These are phyloP conservation scores for Catharus fuscescens DNA, from an alignment of 2,113 vertebrate genomes.

Conservation along the genomic window DNA sequence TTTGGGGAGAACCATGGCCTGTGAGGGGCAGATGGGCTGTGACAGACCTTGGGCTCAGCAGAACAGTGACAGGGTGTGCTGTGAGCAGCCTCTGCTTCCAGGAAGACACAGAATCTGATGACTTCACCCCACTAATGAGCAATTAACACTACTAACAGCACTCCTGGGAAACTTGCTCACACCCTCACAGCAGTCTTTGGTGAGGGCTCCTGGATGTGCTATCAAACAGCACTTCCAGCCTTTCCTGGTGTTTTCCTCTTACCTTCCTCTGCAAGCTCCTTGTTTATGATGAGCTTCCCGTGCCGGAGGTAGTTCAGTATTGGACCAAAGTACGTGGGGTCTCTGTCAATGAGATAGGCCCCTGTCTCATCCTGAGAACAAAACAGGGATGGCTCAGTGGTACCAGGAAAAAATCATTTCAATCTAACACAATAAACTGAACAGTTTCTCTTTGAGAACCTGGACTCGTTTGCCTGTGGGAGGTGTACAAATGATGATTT, in stretches of 20 bases:
- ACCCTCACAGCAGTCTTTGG: background rate
- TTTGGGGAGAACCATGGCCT: background rate
- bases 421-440: background rate
- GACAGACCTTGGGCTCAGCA: background rate
- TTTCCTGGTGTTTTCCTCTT: background rate
- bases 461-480: background rate
- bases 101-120: background rate
- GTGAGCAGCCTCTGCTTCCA: background rate
- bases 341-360: constrained; percentile 97
- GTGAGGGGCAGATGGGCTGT: background rate
- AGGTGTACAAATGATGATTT: fast-evolving
- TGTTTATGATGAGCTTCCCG: constrained; percentile 97
- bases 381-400: background rate
- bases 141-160: background rate
- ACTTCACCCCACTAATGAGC: background rate
- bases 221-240: background rate
- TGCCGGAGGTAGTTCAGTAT: constrained; percentile 99
- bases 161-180: background rate
- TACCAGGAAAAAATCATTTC: background rate
- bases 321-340: constrained; percentile 98
- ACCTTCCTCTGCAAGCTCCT: constrained; percentile 98
- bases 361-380: constrained; percentile 90
- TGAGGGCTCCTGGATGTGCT: no score
- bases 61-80: background rate
- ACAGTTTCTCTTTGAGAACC: background rate